Percentiles rank a stretch among this genome's conserved stretches.
phyloP scores from a whole-genome alignment of 2,113 vertebrate species.

The Pteruthius melanotis region DNA sequence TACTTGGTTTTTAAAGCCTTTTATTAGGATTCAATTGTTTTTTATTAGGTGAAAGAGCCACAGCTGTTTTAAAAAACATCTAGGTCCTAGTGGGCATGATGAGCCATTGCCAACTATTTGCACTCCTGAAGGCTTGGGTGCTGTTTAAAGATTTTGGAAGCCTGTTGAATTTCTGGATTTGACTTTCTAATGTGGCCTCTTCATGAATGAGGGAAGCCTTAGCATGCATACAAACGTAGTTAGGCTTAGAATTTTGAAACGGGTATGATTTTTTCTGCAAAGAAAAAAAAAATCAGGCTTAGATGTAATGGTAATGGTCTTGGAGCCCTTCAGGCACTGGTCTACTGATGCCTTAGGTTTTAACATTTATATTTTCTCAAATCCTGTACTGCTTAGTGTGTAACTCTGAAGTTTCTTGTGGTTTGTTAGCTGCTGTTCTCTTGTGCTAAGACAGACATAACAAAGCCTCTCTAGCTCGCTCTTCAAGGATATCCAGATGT shows the following conservation, averaged over 20 bases:
- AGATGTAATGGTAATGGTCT: not conserved
- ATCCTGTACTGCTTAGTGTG: too few species aligned
- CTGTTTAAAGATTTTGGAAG: not conserved
- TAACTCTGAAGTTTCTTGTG: too few species aligned
- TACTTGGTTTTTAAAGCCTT: not conserved
- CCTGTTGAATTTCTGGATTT: not conserved
- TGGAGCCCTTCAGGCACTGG: not conserved
- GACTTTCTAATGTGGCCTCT: not conserved
- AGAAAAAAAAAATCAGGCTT: not conserved
- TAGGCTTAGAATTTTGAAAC: not conserved
- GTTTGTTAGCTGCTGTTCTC: too few species aligned
- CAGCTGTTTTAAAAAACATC: not conserved
- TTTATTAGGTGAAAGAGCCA: not conserved
- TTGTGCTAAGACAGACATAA: too few species aligned
- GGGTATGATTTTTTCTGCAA: not conserved
- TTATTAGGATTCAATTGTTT: not conserved
- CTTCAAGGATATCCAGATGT: too few species aligned
- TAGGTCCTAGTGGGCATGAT: not conserved
- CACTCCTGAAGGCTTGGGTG: not conserved
- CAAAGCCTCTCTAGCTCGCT: too few species aligned
- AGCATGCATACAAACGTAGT: not conserved
- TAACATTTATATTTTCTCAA: too few species aligned
- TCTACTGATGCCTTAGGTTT: too few species aligned
- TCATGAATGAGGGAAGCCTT: not conserved
- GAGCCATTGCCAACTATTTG: not conserved